These are phyloP conservation scores for Nothobranchius furzeri DNA, from an alignment of 2,113 vertebrate genomes.

Conservation along the genomic window DNA sequence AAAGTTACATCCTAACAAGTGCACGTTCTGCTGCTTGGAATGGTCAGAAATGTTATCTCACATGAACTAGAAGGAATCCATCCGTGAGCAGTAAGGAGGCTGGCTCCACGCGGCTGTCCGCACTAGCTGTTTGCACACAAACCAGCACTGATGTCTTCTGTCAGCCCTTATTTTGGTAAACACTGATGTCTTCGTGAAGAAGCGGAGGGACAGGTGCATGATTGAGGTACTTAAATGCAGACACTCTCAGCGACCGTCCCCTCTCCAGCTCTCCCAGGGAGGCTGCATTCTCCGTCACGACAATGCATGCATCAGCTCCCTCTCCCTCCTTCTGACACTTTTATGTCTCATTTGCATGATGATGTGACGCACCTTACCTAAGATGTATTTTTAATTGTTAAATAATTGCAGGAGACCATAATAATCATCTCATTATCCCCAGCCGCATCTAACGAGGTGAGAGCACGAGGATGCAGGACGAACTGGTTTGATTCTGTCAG, in stretches of 20 bases:
- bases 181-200: slow-evolving; percentile 86
- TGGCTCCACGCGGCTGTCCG: slow-evolving; percentile 52
- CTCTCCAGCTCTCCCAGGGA: slow-evolving; percentile 65
- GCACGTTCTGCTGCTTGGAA: slow-evolving; percentile 24
- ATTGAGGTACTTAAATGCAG: slow-evolving; percentile 89
- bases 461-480: slow-evolving; percentile 5
- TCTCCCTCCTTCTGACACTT: slow-evolving; percentile 29
- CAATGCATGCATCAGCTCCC: slow-evolving; percentile 58
- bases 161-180: slow-evolving; percentile 90
- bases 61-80: slow-evolving; percentile 52
- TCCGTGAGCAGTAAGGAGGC: slow-evolving; percentile 28
- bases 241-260: slow-evolving; percentile 85
- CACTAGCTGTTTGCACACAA: slow-evolving; percentile 73
- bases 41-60: slow-evolving; percentile 39
- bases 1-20: slow-evolving; percentile 30
- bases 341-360: slow-evolving; percentile 50
- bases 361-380: slow-evolving; percentile 28
- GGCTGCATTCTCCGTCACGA: slow-evolving; percentile 42
- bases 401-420: slow-evolving; percentile 32
- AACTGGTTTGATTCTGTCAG: slow-evolving; percentile 47
- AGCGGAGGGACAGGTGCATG: slow-evolving; percentile 89
- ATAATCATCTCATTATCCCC: slow-evolving; percentile 44
- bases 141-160: slow-evolving; percentile 75
- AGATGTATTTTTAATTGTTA: slow-evolving; percentile 46
- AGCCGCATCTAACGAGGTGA: background rate